Evolutionary conservation across 2,888 invertebrate genomes (phyloP).

Genomic region (Nycteola revayana): DNA sequence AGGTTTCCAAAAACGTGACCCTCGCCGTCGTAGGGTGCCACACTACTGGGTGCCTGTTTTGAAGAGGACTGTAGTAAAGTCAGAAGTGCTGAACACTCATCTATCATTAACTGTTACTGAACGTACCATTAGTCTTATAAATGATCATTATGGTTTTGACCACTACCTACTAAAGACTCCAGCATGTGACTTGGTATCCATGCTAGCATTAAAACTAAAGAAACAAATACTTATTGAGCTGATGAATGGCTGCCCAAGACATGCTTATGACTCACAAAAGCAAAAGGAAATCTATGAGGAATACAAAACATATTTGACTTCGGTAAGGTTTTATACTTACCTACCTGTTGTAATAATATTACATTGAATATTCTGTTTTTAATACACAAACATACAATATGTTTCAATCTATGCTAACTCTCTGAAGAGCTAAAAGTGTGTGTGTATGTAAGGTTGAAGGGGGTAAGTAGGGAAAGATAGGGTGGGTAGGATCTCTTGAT

Average conservation of each 20-base stretch:
- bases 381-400: too few relatives aligned
- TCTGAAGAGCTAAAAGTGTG: too few relatives aligned
- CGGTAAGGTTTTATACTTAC: constrained; percentile 87
- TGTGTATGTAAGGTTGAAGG: too few relatives aligned
- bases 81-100: constrained; percentile 93
- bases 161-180: constrained; percentile 96
- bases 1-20: constrained; percentile 87
- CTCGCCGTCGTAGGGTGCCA: constrained; percentile 85
- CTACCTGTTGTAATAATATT: neutral
- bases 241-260: constrained; percentile 84
- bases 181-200: constrained; percentile 94
- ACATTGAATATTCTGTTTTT: too few relatives aligned
- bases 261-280: constrained; percentile 85
- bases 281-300: constrained; percentile 87
- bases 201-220: constrained; percentile 92
- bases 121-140: constrained; percentile 91
- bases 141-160: constrained; percentile 96
- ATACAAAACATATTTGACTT: constrained; percentile 91
- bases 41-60: constrained; percentile 94
- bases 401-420: too few relatives aligned
- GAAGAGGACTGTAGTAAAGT: constrained; percentile 90
- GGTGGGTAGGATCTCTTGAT: too few relatives aligned
- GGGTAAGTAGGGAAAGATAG: too few relatives aligned
- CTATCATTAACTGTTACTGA: constrained; percentile 92
- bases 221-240: constrained; percentile 90